Evolutionary conservation across 2,113 vertebrate species (phyloP).

Genomic region (Noturus placidus): DNA sequence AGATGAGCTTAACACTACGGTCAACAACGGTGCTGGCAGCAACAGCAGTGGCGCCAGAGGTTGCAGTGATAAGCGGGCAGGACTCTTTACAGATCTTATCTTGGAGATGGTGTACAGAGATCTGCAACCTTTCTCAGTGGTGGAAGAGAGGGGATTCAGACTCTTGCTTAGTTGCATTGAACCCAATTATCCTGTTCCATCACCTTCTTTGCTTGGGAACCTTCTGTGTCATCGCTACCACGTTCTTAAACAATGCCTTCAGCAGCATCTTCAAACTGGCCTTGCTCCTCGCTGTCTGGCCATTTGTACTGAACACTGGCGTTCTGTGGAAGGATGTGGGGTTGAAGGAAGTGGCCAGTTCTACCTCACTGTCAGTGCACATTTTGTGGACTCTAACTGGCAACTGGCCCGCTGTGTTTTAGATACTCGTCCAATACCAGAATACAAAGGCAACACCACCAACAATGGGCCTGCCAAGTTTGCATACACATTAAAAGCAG

Average conservation of each 20-base stretch:
- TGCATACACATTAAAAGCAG: slow-evolving; percentile 51
- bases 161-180: slow-evolving; percentile 69
- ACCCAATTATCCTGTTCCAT: slow-evolving; percentile 57
- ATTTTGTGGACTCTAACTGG: slow-evolving; percentile 68
- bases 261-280: slow-evolving; percentile 58
- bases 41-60: slow-evolving; percentile 3
- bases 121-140: slow-evolving; percentile 67
- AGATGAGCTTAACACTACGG: slow-evolving; percentile 38
- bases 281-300: slow-evolving; percentile 53
- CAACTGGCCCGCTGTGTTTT: slow-evolving; percentile 60
- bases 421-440: slow-evolving; percentile 54
- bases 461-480: slow-evolving; percentile 38
- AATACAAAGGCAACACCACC: slow-evolving; percentile 25
- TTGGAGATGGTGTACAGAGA: slow-evolving; percentile 70
- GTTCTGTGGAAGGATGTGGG: slow-evolving; percentile 54
- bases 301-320: slow-evolving; percentile 64
- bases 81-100: slow-evolving; percentile 60
- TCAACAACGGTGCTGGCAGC: slow-evolving; percentile 17
- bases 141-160: slow-evolving; percentile 67
- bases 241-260: slow-evolving; percentile 60
- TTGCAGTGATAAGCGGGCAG: slow-evolving; percentile 55
- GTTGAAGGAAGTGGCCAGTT: slow-evolving; percentile 50
- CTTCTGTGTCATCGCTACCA: slow-evolving; percentile 64
- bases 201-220: slow-evolving; percentile 57
- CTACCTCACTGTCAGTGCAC: slow-evolving; percentile 59